Evolutionary conservation across 2,888 invertebrate species (phyloP).

Genomic region (Sinodicranocentrus sp.): DNA sequence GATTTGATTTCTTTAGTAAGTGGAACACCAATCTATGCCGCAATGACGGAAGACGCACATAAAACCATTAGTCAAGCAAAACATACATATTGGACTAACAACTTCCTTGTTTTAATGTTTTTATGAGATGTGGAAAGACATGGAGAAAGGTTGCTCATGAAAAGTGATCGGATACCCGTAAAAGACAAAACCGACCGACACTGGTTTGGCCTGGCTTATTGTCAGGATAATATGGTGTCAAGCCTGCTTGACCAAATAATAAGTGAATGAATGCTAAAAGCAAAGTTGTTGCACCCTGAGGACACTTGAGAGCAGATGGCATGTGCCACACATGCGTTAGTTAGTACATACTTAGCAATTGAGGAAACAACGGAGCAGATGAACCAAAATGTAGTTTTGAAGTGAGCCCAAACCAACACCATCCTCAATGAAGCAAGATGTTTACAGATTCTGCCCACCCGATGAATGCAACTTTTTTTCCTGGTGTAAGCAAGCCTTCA

Average conservation of each 20-base stretch:
- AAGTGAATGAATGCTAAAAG: slow-evolving; percentile 37
- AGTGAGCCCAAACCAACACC: slow-evolving; percentile 24
- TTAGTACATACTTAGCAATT: slow-evolving; percentile 1
- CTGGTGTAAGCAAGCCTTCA: background rate
- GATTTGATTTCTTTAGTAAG: slow-evolving; percentile 38
- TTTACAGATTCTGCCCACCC: slow-evolving; percentile 31
- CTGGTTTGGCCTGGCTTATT: background rate
- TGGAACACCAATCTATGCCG: slow-evolving; percentile 28
- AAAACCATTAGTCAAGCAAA: slow-evolving; percentile 67
- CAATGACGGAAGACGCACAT: slow-evolving; percentile 54
- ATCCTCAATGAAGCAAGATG: slow-evolving; percentile 59
- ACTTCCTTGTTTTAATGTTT: slow-evolving; percentile 61
- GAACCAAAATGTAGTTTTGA: background rate
- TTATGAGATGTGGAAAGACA: slow-evolving; percentile 43
- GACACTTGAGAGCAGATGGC: slow-evolving; percentile 72
- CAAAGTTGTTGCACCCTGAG: slow-evolving; percentile 67
- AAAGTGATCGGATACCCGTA: slow-evolving; percentile 26
- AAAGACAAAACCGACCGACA: slow-evolving; percentile 26
- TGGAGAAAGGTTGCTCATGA: slow-evolving; percentile 34
- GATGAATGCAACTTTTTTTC: slow-evolving; percentile 40
- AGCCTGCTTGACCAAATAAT: slow-evolving; percentile 58
- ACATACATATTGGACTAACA: slow-evolving; percentile 60
- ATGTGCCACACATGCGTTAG: slow-evolving; percentile 60
- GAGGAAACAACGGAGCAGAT: slow-evolving; percentile 9
- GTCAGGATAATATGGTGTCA: slow-evolving; percentile 16